A percentile compares a stretch with the other conserved stretches of the same genome.
Evolutionary conservation across 2,888 invertebrate genomes (phyloP).

Genomic region (Ochropleura leucogaster): DNA sequence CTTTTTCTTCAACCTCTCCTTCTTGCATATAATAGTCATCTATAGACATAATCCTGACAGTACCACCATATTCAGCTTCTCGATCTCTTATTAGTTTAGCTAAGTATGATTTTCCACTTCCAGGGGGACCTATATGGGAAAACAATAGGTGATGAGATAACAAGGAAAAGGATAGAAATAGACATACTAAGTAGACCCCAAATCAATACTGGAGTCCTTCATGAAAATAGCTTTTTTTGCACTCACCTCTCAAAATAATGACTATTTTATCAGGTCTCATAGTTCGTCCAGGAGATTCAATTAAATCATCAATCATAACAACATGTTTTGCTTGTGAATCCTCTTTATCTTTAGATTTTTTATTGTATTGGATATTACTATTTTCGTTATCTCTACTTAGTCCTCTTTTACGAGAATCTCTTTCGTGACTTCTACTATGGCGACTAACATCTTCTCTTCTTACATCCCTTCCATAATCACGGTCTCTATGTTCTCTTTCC

Average conservation of each 20-base stretch:
- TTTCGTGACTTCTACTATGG: constrained; percentile 81
- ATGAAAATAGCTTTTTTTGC: no score
- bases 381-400: constrained; percentile 79
- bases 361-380: constrained; percentile 66
- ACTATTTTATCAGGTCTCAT: constrained; percentile 95
- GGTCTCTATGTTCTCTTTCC: constrained; percentile 69
- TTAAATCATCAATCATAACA: constrained; percentile 95
- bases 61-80: constrained; percentile 95
- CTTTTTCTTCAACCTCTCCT: constrained; percentile 93
- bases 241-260: constrained; percentile 94
- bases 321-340: constrained; percentile 74
- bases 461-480: constrained; percentile 68
- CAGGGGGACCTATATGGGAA: constrained; percentile 93
- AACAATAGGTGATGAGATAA: neutral
- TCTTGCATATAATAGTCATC: constrained; percentile 99
- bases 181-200: neutral
- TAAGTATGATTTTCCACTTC: constrained; percentile 98
- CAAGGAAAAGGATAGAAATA: neutral
- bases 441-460: constrained; percentile 61
- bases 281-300: constrained; percentile 94
- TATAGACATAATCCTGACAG: constrained; percentile 97
- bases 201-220: neutral
- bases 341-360: constrained; percentile 75
- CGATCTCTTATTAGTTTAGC: constrained; percentile 96
- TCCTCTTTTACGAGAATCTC: constrained; percentile 80